Base-by-base conservation (phyloP, 1,140 invertebrate genomes). In the Melanaphis sacchari region DNA sequence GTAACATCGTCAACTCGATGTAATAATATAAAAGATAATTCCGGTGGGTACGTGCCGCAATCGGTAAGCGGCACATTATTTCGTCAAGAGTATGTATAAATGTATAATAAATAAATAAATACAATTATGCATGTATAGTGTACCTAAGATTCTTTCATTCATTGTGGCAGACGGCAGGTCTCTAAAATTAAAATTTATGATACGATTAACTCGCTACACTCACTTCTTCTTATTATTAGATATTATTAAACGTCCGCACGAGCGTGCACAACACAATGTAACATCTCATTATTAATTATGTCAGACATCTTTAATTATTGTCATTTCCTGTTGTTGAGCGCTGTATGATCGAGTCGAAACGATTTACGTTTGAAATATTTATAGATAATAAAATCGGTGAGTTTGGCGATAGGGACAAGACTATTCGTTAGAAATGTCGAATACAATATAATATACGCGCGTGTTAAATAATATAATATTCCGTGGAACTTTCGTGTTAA, bases 161-260 rank as follows among this genome's bases (percentile, higher is more conserved):
- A 22, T 88, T 38, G 18, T 38, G 49, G 26, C 41, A 36, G 31
- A 4, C 31, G 59, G 7, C 87, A 89, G 36, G 88, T 89, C 52
- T 49, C 31, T 38, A 9, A 26, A 54, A 89, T 54, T 89, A 52
- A 89, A 89, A 89, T 89, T 89, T 89, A 89, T 54, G 88, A 89
- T 54, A 40, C 46, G 41, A 36, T 54, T 40, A 54, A 46, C 43
- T 88, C 2, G 7, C 46, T 36, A 8, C 26, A 15, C 82, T 26
- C 8, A 5, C n/a, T 82, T 6, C 21, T 82, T 66, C 6, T 8
- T 82, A 82, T 82, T 82, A n/a, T 66, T 66, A 66, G 15, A 31
- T n/a, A 76, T 76, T 76, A 76, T 76, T 76, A 76, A 76, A 76
- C 31, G 59, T n/a, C 59, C 59, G 59, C 31, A 76, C 31, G 15